Evolutionary conservation across 2,113 vertebrate genomes (phyloP).

Genomic region (Perca flavescens): DNA sequence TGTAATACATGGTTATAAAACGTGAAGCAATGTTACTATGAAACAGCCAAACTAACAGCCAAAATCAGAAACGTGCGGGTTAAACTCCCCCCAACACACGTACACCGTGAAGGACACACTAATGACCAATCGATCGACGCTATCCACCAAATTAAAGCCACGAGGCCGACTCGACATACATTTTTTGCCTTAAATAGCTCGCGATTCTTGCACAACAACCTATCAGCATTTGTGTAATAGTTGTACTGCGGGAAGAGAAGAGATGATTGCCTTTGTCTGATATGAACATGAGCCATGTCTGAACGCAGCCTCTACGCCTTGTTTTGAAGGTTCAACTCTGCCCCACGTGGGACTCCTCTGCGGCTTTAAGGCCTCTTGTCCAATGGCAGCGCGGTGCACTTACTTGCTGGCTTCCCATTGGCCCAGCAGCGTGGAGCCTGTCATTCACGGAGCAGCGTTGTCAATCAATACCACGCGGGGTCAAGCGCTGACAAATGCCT

Average conservation of each 20-base stretch:
- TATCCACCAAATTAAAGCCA: conserved; percentile 42
- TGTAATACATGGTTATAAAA: conserved; percentile 30
- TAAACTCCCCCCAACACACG: conserved; percentile 11
- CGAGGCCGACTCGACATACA: not conserved
- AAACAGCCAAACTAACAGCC: conserved; percentile 10
- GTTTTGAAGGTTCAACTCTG: conserved; percentile 79
- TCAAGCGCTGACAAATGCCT: conserved; percentile 94
- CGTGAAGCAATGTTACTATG: conserved; percentile 17
- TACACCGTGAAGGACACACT: conserved; percentile 65
- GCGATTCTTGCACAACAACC: conserved; percentile 61
- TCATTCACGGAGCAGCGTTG: conserved; percentile 83
- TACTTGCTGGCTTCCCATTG: conserved; percentile 79
- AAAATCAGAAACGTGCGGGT: conserved; percentile 3
- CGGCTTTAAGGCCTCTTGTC: conserved; percentile 80
- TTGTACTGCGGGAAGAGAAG: conserved; percentile 68
- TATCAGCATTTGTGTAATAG: conserved; percentile 69
- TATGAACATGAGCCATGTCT: conserved; percentile 88
- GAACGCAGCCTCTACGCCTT: conserved; percentile 76
- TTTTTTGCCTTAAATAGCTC: conserved; percentile 38
- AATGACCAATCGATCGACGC: conserved; percentile 73
- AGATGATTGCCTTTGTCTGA: conserved; percentile 83
- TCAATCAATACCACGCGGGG: conserved; percentile 97
- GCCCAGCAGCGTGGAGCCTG: conserved; percentile 58
- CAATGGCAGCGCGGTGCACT: conserved; percentile 77
- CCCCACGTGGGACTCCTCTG: conserved; percentile 88